phyloP scores from a whole-genome alignment of 2,888 invertebrate genomes.

The Panopea generosa region DNA sequence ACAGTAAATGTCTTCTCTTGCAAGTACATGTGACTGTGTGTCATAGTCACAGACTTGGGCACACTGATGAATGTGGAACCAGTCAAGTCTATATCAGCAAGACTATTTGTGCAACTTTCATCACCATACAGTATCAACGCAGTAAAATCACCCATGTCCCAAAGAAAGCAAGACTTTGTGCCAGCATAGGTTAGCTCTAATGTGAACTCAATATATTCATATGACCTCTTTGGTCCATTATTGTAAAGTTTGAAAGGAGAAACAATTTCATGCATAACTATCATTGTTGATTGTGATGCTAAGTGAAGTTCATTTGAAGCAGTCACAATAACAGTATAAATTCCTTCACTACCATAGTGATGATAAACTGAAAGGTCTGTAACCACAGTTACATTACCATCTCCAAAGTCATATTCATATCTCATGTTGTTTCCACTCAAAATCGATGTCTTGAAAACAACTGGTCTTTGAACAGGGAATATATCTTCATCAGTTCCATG shows the following conservation, averaged over 20 bases:
- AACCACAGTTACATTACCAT: conserved; percentile 44
- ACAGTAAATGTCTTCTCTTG: conserved; percentile 65
- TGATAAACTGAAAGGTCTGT: conserved; percentile 29
- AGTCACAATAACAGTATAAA: conserved; percentile 56
- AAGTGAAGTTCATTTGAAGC: conserved; percentile 67
- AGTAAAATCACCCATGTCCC: conserved; percentile 69
- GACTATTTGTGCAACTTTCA: conserved; percentile 35
- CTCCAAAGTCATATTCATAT: conserved; percentile 65
- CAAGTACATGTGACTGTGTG: conserved; percentile 61
- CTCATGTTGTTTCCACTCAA: conserved; percentile 64
- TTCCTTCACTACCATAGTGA: conserved; percentile 43
- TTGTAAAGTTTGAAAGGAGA: conserved; percentile 64
- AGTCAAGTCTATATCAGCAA: conserved; percentile 8
- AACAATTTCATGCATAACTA: conserved; percentile 64
- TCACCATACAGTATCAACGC: conserved; percentile 50
- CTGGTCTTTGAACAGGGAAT: conserved; percentile 66
- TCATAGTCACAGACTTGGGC: conserved; percentile 24
- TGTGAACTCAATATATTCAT: conserved; percentile 59
- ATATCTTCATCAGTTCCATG: conserved; percentile 58
- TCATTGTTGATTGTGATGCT: conserved; percentile 16
- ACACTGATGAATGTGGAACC: conserved; percentile 30
- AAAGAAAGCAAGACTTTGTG: conserved; percentile 66
- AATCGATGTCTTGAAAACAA: conserved; percentile 55
- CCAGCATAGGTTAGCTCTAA: conserved; percentile 61
- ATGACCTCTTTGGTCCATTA: conserved; percentile 69